These are phyloP conservation scores for Dendronephthya gigantea DNA, from an alignment of 64 coral and sea anemone species.

Conservation along the genomic window DNA sequence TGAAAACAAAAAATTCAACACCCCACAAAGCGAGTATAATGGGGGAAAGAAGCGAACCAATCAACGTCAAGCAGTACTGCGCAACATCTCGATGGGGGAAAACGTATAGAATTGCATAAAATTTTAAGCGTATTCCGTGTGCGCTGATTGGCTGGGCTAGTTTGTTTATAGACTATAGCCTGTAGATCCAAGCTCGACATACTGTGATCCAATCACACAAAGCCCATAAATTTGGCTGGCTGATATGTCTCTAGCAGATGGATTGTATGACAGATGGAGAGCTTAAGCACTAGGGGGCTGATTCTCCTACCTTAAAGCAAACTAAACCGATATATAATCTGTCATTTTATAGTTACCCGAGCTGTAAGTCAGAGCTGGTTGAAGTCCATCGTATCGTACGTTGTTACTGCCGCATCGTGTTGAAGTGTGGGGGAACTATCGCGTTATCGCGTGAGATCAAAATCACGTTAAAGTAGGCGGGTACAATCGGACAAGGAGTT, in stretches of 20 bases:
- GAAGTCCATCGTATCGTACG: background rate
- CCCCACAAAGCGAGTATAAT: background rate
- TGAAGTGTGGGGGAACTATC: background rate
- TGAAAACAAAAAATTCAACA: slow-evolving; percentile 10
- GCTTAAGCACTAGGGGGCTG: background rate
- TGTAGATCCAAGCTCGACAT: background rate
- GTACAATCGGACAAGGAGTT: slow-evolving; percentile 38
- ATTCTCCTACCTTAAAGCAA: slow-evolving; percentile 15
- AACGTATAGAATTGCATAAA: background rate
- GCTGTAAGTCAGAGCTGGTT: background rate
- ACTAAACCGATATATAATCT: slow-evolving; percentile 5
- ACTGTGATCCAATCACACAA: background rate
- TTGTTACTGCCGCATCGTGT: background rate
- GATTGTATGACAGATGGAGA: background rate
- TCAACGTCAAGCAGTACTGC: background rate
- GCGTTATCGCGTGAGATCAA: slow-evolving; percentile 7
- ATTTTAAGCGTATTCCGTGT: background rate
- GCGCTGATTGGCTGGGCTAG: background rate
- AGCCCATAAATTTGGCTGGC: background rate
- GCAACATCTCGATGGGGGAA: background rate
- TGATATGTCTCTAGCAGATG: background rate
- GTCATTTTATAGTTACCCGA: slow-evolving; percentile 5
- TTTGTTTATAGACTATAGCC: background rate
- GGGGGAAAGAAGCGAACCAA: background rate
- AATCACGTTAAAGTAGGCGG: slow-evolving; percentile 58